Percentiles rank a stretch among this genome's conserved stretches.
These are phyloP conservation scores for Ateles fusciceps DNA, from an alignment of 2,797 vertebrate species.

Conservation along the genomic window DNA sequence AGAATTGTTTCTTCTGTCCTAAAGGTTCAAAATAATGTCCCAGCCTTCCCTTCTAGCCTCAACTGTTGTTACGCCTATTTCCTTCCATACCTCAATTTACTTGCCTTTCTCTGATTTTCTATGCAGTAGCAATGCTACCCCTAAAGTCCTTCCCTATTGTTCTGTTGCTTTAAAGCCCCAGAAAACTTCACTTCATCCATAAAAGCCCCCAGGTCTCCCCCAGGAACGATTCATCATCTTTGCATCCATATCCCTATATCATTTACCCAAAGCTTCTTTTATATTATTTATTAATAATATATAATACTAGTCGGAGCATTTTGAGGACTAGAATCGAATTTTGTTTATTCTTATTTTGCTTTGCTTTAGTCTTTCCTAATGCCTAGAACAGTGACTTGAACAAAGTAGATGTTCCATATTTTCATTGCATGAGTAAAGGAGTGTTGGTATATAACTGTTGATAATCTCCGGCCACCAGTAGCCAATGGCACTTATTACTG, in stretches of 20 bases:
- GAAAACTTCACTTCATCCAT: neutral
- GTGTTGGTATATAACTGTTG: neutral
- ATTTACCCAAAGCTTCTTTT: neutral
- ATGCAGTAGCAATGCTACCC: too few species aligned
- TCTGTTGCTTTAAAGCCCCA: neutral
- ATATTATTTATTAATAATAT: neutral
- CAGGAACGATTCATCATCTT: neutral
- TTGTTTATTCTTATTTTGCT: neutral
- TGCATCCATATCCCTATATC: neutral
- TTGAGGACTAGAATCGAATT: neutral
- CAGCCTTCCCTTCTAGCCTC: neutral
- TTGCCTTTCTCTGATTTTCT: neutral
- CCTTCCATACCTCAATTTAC: neutral
- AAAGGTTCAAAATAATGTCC: neutral
- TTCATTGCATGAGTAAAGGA: neutral
- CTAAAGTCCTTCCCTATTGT: neutral
- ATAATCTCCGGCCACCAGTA: neutral
- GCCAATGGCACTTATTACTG: neutral
- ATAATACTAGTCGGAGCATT: neutral
- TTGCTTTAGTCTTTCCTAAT: conserved; percentile 14
- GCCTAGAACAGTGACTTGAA: neutral
- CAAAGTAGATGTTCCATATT: neutral
- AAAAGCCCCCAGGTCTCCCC: neutral
- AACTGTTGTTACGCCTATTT: neutral
- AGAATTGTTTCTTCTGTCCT: neutral